Conservation (phyloP, 2,797 vertebrate species). For the Sebastes wilsoni region DNA sequence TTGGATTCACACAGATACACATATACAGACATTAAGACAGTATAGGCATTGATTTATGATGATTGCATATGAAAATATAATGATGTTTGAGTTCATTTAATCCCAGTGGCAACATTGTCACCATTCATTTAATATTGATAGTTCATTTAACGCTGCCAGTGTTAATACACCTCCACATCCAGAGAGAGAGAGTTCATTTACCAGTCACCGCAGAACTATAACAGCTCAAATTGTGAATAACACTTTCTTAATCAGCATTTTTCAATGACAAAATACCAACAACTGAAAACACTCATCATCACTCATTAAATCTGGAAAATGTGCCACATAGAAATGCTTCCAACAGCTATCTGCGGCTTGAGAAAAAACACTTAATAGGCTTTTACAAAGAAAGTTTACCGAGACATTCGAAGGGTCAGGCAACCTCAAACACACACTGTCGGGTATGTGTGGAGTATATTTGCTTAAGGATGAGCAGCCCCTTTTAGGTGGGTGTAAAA, state of each 20-base stretch:
- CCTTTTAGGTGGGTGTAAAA: not conserved
- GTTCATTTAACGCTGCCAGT: not conserved
- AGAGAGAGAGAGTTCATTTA: not conserved
- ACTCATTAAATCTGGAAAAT: not conserved
- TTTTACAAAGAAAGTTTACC: not conserved
- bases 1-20: not conserved
- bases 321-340: not conserved
- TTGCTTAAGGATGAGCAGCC: not conserved
- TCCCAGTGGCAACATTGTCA: not conserved
- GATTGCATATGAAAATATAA: not conserved
- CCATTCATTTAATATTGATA: not conserved
- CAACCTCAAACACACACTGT: not conserved
- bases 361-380: not conserved
- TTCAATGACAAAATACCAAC: not conserved
- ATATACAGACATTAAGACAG: not conserved
- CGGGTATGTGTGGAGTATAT: not conserved
- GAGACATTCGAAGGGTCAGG: not conserved
- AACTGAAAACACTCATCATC: not conserved
- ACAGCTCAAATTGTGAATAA: not conserved
- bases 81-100: conserved; percentile 1
- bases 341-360: not conserved
- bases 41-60: not conserved
- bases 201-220: not conserved
- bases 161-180: conserved; percentile 1
- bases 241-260: not conserved